Conservation (phyloP, 2,888 invertebrate genomes). For the Odontothrips loti region DNA sequence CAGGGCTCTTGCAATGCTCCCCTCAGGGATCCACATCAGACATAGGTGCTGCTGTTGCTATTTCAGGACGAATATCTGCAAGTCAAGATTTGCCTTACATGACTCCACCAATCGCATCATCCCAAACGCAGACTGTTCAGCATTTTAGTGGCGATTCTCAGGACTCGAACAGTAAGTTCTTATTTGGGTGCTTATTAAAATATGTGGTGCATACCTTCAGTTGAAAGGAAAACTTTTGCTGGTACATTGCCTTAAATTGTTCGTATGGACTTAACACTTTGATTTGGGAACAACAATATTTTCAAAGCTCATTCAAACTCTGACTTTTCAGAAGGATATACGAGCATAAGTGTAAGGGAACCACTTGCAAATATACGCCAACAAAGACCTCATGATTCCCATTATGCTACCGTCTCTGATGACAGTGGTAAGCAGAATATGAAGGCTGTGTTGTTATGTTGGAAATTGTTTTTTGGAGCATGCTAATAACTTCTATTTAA, state of each 20-base stretch:
- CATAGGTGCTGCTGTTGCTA: slow-evolving; percentile 82
- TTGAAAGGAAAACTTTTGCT: too few relatives aligned
- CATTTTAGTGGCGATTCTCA: slow-evolving; percentile 90
- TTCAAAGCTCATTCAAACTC: slow-evolving; percentile 21
- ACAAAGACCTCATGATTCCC: slow-evolving; percentile 55
- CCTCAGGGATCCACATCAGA: not conserved
- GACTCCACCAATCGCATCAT: slow-evolving; percentile 65
- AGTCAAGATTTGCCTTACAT: slow-evolving; percentile 86
- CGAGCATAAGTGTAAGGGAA: slow-evolving; percentile 85
- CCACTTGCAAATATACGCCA: slow-evolving; percentile 67
- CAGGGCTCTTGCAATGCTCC: not conserved
- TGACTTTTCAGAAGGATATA: slow-evolving; percentile 73
- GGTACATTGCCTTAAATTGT: not conserved
- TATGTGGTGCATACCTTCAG: too few relatives aligned
- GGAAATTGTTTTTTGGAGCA: not conserved
- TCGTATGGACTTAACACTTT: not conserved
- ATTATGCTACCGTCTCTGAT: slow-evolving; percentile 88
- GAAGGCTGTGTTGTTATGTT: slow-evolving; percentile 11
- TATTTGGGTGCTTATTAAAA: not conserved
- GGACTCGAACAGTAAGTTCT: slow-evolving; percentile 70
- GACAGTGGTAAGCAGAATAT: slow-evolving; percentile 64
- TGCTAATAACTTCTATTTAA: slow-evolving; percentile 29
- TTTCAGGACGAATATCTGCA: slow-evolving; percentile 78
- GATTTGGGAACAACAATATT: slow-evolving; percentile 26
- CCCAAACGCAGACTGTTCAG: slow-evolving; percentile 44